Evolutionary conservation across 2,113 vertebrate species (phyloP), one percentile per base, ranked within the genome.

Genomic region (Odobenus rosmarus): DNA sequence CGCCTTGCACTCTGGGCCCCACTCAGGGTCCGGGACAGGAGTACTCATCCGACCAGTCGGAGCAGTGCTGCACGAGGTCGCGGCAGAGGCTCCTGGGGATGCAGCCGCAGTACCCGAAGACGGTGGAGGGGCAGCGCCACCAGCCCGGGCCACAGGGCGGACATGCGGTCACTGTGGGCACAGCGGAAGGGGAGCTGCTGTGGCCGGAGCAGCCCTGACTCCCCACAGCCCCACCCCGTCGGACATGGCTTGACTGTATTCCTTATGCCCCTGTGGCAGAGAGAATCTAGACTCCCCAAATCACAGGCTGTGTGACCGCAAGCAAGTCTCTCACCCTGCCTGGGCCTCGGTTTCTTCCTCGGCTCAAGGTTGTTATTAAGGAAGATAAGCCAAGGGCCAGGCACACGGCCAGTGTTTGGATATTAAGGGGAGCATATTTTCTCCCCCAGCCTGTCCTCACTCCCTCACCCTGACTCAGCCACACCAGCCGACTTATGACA

Each of bases 21-120:
- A 1, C 49, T 97, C 88, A 98, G 64, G 91, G 93, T 7, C 80
- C 57, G 3, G 64, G 95, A 95, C 99, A 99, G 93, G 57, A 0
- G 7, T 98, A 98, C 93, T 99, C 99, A 2, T 99, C 99, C 0
- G 99, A 99, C 99, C 99, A 99, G 97, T 98, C 97, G 0, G 80
- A 87, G 88, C 99, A 99, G 96, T 99, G 98, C 95, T 99, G 99
- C 69, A 96, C 2, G 0, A 76, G 95, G 0, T 99, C 99, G 79
- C 0, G 81, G 93, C 99, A 99, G 93, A 99, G 97, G 11, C 11
- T 89, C 74, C 97, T 97, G 1, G 99, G 99, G 80, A 99, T 55
- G 36, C 99, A 99, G 96, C 90, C 89, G 33, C 99, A 99, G 93
- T 98, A 99, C 61, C 93, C 28, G 6, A 98, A 98, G 87, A 99